A percentile compares a stretch with the other conserved stretches of the same genome.
Conservation (phyloP, 1,140 invertebrate species). For the Gryon sp. region DNA sequence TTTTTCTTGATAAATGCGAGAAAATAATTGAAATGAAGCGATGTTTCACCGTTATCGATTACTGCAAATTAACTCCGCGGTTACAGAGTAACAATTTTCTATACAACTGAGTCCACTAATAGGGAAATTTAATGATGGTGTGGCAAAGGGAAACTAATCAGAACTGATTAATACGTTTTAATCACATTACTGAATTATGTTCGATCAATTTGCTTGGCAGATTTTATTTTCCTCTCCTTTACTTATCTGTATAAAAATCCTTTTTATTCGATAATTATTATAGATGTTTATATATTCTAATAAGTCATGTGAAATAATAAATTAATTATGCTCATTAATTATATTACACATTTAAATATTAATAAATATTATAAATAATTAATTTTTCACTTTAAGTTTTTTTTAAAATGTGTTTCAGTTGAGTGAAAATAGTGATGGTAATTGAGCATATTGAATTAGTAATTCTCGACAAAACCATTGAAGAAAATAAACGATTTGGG, state of each 20-base stretch:
- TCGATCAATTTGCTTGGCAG: background rate
- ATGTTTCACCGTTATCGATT: background rate
- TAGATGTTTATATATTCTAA: too few species aligned
- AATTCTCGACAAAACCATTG: slow-evolving; percentile 11
- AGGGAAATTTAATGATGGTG: background rate
- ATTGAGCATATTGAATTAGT: slow-evolving; percentile 41
- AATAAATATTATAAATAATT: too few species aligned
- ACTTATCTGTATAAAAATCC: too few species aligned
- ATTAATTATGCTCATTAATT: too few species aligned
- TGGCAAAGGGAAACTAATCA: background rate
- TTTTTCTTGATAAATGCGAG: background rate
- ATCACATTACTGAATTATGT: slow-evolving; percentile 9
- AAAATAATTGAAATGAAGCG: background rate
- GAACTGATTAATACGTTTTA: background rate
- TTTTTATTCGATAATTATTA: too few species aligned
- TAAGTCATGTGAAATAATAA: too few species aligned
- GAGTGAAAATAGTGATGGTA: slow-evolving; percentile 13
- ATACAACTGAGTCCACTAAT: slow-evolving; percentile 5
- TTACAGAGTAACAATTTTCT: slow-evolving; percentile 3
- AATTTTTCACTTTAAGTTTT: too few species aligned
- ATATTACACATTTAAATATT: too few species aligned
- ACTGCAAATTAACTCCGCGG: background rate
- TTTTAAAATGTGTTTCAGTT: too few species aligned
- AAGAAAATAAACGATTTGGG: slow-evolving; percentile 18
- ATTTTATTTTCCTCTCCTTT: background rate